Evolutionary conservation across 2,888 invertebrate genomes (phyloP), one percentile per base, ranked within the genome.

Genomic region (Melanostoma scalare): DNA sequence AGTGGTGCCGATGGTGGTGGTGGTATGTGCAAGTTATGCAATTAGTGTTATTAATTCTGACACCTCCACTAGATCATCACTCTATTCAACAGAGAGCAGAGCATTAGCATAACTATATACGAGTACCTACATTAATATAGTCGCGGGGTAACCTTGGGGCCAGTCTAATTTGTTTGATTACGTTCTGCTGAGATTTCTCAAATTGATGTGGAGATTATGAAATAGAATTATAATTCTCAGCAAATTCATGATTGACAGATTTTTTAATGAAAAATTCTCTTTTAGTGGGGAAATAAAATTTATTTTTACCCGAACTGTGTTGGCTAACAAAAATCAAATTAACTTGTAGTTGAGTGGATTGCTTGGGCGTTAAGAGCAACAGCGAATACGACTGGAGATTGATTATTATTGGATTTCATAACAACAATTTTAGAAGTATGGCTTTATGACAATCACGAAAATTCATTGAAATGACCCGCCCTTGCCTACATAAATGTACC

Each of bases 1-100:
- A 72, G n/a, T 56, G 33, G 36, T 30, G 48, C 38, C 10, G 46
- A 20, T 6, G 31, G n/a, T 20, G 20, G 20, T 20, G 20, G 8
- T 46, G 10, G 36, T 48, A 3, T 42, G 10, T 52, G 46, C 50
- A 72, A 20, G 61, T 77, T 82, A 77, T 77, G 72, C 68, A 82
- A 73, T 82, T 73, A 82, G 63, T 52, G 73, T 72, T 73, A 73
- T 82, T 82, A 82, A 77, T 82, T 77, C 77, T 73, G 77, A 82
- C 81, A 82, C 81, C 81, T 82, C 81, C 81, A 48, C 67, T 46
- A 52, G 63, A 63, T 63, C 40, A 69, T 56, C 63, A 56, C 31
- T 35, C 46, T 31, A 52, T 42, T 6, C 4, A n/a, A 1, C 9
- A 1, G 9, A 48, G 33, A 75, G 56, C 53, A 35, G 6, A 55